Evolutionary conservation across 2,113 vertebrate species (phyloP).

Genomic region (Sphyrna mokarran): DNA sequence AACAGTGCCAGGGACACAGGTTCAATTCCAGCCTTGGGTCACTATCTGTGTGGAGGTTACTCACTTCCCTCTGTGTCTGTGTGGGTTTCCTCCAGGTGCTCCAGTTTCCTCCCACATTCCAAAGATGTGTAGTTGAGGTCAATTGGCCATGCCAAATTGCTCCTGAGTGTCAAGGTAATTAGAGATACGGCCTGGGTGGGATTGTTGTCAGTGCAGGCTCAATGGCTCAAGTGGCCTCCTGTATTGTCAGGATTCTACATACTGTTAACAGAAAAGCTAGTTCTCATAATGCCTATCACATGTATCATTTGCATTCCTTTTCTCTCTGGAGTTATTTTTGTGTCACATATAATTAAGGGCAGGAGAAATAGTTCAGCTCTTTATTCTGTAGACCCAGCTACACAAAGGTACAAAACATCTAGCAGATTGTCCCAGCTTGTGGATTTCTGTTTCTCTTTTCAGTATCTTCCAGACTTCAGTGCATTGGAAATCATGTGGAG

Average conservation of each 20-base stretch:
- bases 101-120: too few species aligned
- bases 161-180: too few species aligned
- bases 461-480: neutral
- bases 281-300: neutral
- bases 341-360: neutral
- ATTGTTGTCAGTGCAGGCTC: too few species aligned
- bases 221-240: too few species aligned
- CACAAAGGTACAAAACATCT: neutral
- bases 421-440: neutral
- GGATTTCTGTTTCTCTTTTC: neutral
- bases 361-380: neutral
- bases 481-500: neutral
- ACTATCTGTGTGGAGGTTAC: too few species aligned
- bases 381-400: neutral
- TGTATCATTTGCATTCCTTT: neutral
- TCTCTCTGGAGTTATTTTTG: neutral
- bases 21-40: too few species aligned
- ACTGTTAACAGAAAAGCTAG: neutral
- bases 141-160: too few species aligned
- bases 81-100: too few species aligned
- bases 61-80: too few species aligned
- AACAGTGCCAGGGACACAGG: too few species aligned
- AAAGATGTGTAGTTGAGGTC: too few species aligned
- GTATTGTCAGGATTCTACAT: neutral
- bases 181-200: too few species aligned